phyloP scores from a whole-genome alignment of 2,113 vertebrate genomes.

The Dicentrarchus labrax region DNA sequence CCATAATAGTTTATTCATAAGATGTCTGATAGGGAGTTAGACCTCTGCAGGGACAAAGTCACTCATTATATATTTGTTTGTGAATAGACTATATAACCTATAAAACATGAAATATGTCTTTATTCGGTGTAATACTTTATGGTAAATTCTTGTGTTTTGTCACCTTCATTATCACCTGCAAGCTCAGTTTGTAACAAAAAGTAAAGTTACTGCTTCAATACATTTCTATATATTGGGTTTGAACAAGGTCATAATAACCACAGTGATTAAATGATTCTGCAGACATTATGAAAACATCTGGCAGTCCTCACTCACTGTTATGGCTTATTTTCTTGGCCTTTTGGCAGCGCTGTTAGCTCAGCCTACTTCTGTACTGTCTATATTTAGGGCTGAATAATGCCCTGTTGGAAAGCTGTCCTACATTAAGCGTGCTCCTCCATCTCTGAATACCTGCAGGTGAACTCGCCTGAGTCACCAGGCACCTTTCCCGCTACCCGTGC shows the following conservation, averaged over 20 bases:
- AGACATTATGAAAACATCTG: background rate
- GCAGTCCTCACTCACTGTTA: slow-evolving; percentile 25
- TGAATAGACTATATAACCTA: background rate
- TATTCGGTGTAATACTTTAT: background rate
- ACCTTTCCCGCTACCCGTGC: slow-evolving; percentile 19
- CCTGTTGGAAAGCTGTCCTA: slow-evolving; percentile 84
- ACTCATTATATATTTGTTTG: background rate
- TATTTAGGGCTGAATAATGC: slow-evolving; percentile 84
- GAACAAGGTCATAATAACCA: background rate
- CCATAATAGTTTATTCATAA: background rate
- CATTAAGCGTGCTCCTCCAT: slow-evolving; percentile 67
- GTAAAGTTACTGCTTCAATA: background rate
- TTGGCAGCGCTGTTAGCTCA: slow-evolving; percentile 63
- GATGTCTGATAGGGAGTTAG: background rate
- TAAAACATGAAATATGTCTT: background rate
- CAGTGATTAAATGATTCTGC: background rate
- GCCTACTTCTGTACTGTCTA: slow-evolving; percentile 82
- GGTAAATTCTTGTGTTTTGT: background rate
- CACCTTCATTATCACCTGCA: background rate
- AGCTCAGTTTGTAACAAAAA: background rate
- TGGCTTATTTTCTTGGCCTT: slow-evolving; percentile 53
- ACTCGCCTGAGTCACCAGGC: slow-evolving; percentile 54
- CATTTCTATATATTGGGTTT: background rate
- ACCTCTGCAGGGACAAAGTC: background rate
- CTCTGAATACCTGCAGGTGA: slow-evolving; percentile 70